phyloP scores from a whole-genome alignment of 2,113 vertebrate species.

The Nyctibius bracteatus region DNA sequence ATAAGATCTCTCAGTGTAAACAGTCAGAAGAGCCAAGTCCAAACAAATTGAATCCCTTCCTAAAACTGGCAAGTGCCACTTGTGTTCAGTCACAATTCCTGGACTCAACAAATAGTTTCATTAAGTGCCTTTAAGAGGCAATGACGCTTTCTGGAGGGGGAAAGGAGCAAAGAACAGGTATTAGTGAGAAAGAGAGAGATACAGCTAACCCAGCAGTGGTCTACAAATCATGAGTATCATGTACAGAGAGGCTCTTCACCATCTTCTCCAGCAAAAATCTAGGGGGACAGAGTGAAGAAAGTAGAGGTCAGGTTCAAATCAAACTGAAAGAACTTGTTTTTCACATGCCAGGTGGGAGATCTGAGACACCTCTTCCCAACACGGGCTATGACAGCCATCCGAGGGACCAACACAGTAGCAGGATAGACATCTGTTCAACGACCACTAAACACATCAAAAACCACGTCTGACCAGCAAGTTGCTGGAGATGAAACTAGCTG shows the following conservation, averaged over 20 bases:
- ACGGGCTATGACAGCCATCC: accelerated
- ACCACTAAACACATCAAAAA: not conserved
- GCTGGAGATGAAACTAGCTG: not conserved
- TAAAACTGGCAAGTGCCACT: not conserved
- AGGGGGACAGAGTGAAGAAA: not conserved
- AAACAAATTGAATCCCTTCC: not conserved
- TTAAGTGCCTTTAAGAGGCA: not conserved
- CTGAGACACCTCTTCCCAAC: not conserved
- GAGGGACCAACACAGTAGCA: accelerated
- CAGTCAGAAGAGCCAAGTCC: not conserved
- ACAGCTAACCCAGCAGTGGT: not conserved
- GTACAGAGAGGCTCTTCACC: not conserved
- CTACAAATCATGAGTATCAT: not conserved
- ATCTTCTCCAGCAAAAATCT: not conserved
- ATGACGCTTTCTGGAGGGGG: not conserved
- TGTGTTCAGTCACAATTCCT: not conserved
- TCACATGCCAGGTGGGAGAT: not conserved
- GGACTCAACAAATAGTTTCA: not conserved
- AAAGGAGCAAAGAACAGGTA: not conserved
- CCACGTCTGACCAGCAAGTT: not conserved
- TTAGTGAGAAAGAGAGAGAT: not conserved
- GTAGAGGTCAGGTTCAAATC: not conserved
- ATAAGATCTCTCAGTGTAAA: not conserved
- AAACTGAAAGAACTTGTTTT: not conserved
- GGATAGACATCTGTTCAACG: accelerated